Base-by-base conservation (phyloP, 2,888 invertebrate species). In the Miltochrista miniata region DNA sequence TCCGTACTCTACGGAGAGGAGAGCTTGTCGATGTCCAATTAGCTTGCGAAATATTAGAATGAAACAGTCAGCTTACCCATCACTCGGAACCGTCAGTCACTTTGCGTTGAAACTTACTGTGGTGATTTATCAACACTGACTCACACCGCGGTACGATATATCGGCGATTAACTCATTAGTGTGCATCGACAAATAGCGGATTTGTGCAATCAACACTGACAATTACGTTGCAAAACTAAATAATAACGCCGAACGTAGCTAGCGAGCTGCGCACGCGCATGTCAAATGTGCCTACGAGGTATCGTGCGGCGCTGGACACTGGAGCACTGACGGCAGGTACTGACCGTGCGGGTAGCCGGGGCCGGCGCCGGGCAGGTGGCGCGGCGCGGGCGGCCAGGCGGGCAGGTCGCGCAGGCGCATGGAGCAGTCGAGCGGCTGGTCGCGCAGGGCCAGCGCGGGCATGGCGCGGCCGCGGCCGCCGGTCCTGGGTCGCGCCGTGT, bases 391-490 rank as follows among this genome's bases (percentile, higher is more conserved):
- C 68, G 86, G 85, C 85, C 85, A 84, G 74, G 84, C 82, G 69
- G 85, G 85, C 72, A 85, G 77, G 72, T 85, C 87, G 75, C 88
- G 90, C 83, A 89, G 87, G 81, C 89, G 87, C 92, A 95, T 95
- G 82, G 95, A 95, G 89, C 95, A 95, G 92, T 95, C 95, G 72
- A 95, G 92, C 68, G 95, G 95, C 87, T 95, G 95, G 81, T 87
- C 83, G 92, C 91, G 83, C 77, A 92, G 92, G 70, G 93, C 93
- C 81, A 94, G 92, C 93, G 93, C 94, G 85, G 94, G 94, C 93
- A 94, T 93, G 76, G 92, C 92, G 83, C 91, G 88, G 83, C 85
- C 85, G 85, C 83, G 82, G 84, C 83, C 93, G 92, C 93, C 90
- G 92, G 93, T 92, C 83, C 82, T 75, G 74, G 81, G 83, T 79